Conservation (phyloP, 2,888 invertebrate genomes). For the Netelia fuscicornis region DNA sequence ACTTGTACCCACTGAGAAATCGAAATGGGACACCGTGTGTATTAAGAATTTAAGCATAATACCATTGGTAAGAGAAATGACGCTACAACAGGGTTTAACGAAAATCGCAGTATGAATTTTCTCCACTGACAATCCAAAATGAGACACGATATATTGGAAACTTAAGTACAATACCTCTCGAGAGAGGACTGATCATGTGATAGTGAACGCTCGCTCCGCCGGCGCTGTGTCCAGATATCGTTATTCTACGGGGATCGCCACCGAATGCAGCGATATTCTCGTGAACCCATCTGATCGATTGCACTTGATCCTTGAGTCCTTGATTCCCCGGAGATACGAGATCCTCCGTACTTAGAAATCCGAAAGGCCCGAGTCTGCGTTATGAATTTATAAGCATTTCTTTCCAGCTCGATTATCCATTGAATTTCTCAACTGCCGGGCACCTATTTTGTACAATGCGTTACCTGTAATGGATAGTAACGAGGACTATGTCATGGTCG, state of each 20-base stretch:
- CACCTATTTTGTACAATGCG: too few species aligned
- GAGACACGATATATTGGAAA: neutral
- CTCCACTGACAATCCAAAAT: too few species aligned
- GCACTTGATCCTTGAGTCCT: conserved; percentile 87
- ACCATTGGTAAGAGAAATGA: neutral
- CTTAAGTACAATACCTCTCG: conserved; percentile 81
- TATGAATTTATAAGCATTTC: neutral
- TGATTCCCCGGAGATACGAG: conserved; percentile 87
- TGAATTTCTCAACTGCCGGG: too few species aligned
- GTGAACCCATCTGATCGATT: conserved; percentile 88
- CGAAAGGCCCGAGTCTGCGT: conserved; percentile 86
- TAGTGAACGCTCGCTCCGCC: conserved; percentile 89
- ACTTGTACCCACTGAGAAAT: too few species aligned
- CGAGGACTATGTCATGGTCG: conserved; percentile 89
- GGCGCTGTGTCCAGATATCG: conserved; percentile 90
- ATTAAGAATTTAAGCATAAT: too few species aligned
- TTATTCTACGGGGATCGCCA: conserved; percentile 87
- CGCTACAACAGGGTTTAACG: neutral
- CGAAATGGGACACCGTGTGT: too few species aligned
- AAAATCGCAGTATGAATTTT: neutral
- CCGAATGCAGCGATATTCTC: conserved; percentile 88
- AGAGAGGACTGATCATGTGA: conserved; percentile 88
- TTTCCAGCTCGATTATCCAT: too few species aligned
- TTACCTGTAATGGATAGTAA: conserved; percentile 89
- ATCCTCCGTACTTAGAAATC: conserved; percentile 89